Evolutionary conservation across 2,797 vertebrate species (phyloP).

Genomic region (Allobates femoralis): DNA sequence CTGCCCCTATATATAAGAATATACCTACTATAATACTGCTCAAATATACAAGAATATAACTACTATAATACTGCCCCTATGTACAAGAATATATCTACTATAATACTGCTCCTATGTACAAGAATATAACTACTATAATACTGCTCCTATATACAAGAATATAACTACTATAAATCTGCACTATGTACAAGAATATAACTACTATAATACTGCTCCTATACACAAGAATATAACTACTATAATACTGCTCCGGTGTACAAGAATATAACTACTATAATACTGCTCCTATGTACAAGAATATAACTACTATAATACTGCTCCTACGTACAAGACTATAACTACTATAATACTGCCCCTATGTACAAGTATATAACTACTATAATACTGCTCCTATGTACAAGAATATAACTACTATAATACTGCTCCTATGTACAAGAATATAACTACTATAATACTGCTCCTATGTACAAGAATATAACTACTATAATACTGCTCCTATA

Average conservation of each 20-base stretch:
- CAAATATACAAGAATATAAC: no score
- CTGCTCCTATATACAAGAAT: background rate
- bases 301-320: no score
- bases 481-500: slow-evolving; percentile 14
- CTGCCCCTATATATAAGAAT: no score
- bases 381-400: background rate
- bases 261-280: no score
- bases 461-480: slow-evolving; percentile 6
- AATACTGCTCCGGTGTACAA: background rate
- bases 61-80: no score
- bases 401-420: slow-evolving; percentile 12
- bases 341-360: no score
- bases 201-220: background rate
- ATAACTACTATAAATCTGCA: no score
- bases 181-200: slow-evolving; percentile 6
- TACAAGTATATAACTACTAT: slow-evolving; percentile 6
- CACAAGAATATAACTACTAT: background rate
- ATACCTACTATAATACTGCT: no score
- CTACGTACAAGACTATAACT: no score
- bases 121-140: slow-evolving; percentile 5
- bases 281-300: no score
- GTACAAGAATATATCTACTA: no score
- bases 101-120: background rate
- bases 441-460: slow-evolving; percentile 8
- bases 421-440: background rate